Evolutionary conservation across 1,140 invertebrate species (phyloP).

Genomic region (Centruroides sculpturatus): DNA sequence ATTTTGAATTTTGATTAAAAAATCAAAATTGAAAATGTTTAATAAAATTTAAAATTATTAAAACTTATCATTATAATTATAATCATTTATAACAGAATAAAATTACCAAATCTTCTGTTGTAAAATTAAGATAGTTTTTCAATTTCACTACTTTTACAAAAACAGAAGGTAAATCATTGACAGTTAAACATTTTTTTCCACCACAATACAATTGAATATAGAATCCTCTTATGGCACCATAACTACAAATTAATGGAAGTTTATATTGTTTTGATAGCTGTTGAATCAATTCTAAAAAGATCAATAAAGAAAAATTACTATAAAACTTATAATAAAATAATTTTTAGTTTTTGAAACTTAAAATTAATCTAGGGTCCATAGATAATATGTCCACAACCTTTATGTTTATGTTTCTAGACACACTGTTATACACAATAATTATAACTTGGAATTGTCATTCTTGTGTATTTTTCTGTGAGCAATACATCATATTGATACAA

Average conservation of each 20-base stretch:
- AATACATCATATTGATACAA: too few relatives aligned
- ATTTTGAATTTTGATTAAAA: too few relatives aligned
- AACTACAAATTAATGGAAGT: slow-evolving; percentile 46
- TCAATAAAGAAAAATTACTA: slow-evolving; percentile 11
- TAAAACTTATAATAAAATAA: slow-evolving; percentile 1
- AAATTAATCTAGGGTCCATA: too few relatives aligned
- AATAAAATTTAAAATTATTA: too few relatives aligned
- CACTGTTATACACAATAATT: too few relatives aligned
- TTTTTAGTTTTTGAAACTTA: too few relatives aligned
- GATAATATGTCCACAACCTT: too few relatives aligned
- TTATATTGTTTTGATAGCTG: slow-evolving; percentile 45
- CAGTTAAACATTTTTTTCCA: slow-evolving; percentile 27
- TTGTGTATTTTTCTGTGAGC: too few relatives aligned
- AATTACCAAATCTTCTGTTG: slow-evolving; percentile 53
- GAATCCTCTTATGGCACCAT: slow-evolving; percentile 53
- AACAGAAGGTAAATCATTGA: slow-evolving; percentile 39
- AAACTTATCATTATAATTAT: too few relatives aligned
- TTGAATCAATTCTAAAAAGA: slow-evolving; percentile 24
- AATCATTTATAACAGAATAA: not conserved
- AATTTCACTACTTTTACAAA: slow-evolving; percentile 55
- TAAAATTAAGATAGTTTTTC: slow-evolving; percentile 48
- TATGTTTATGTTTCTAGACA: too few relatives aligned
- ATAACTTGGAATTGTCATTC: too few relatives aligned
- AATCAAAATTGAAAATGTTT: too few relatives aligned
- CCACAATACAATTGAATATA: slow-evolving; percentile 48